phyloP scores from a whole-genome alignment of 2,888 invertebrate genomes.

The Scaptomyza reducta region DNA sequence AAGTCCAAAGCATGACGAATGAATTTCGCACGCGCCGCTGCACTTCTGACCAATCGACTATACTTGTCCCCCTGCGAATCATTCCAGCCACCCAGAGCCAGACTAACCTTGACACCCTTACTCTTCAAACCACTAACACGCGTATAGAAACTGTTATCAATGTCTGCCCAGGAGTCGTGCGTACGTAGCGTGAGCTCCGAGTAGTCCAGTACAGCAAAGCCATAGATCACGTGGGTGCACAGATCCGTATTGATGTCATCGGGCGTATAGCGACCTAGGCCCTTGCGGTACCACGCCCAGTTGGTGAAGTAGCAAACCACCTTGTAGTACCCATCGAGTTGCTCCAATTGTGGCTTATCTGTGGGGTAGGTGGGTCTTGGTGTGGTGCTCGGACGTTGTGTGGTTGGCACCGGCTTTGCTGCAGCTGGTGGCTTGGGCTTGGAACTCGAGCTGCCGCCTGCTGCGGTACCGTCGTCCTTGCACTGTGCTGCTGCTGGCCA shows the following conservation, averaged over 20 bases:
- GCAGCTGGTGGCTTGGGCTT: constrained; percentile 55
- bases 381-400: constrained; percentile 75
- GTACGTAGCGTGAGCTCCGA: constrained; percentile 91
- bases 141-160: constrained; percentile 94
- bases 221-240: constrained; percentile 96
- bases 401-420: constrained; percentile 74
- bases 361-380: constrained; percentile 79
- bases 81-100: constrained; percentile 98
- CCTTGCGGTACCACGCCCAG: constrained; percentile 96
- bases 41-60: constrained; percentile 91
- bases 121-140: constrained; percentile 91
- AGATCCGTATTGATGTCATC: constrained; percentile 93
- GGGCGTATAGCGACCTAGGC: constrained; percentile 92
- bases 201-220: constrained; percentile 95
- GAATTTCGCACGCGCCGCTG: constrained; percentile 89
- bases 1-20: constrained; percentile 90
- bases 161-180: constrained; percentile 95
- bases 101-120: constrained; percentile 92
- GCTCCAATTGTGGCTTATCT: constrained; percentile 83
- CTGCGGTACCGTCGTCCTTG: constrained; percentile 56
- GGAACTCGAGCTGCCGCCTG: constrained; percentile 32
- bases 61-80: constrained; percentile 96
- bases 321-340: constrained; percentile 89
- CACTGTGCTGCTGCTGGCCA: constrained; percentile 90
- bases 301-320: constrained; percentile 96